Base-by-base conservation (phyloP, 2,797 vertebrate species). In the Phyllotis vaccarum region DNA sequence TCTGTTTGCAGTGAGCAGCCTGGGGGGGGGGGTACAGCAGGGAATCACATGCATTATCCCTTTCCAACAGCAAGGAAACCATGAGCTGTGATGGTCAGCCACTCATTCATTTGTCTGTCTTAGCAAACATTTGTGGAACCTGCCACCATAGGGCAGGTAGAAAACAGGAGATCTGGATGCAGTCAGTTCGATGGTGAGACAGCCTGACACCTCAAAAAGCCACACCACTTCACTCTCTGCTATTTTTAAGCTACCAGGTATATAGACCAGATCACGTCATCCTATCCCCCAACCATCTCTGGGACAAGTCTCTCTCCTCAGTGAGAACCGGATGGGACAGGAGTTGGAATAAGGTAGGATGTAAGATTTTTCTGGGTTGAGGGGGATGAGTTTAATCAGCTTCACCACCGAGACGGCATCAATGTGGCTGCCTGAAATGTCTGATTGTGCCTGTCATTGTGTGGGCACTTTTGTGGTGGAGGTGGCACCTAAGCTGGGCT, bases 401-500 rank as follows among this genome's bases (percentile, higher is more conserved):
- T n/a, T 24, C 27, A 1, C 22, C 49, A 52, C 49, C 19, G 62
- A 92, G 54, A 4, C 21, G 22, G 22, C 22, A 10, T 82, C 88
- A 52, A 16, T 58, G 3, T 76, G 64, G 76, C 34, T 49, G 52
- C 1, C 46, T 78, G 90, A 68, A 54, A 37, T 22, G 88, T 82
- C 92, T 40, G 34, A 70, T 78, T 75, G 66, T 79, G 31, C 74
- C 62, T 37, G 75, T 13, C 46, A 29, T 56, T 0, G 1, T 27
- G 89, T 94, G 91, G 89, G 89, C 86, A 81, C 89, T n/a, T 90
- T 19, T 52, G 56, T 92, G 60, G 56, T 68, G 92, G 89, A 91
- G 66, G 78, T 80, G 40, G 82, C 78, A 14, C 75, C 89, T 43
- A 87, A 78, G 91, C 68, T 80, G 89, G 91, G 94, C 89, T 92